A percentile compares a stretch with the other conserved stretches of the same genome.
Conservation (phyloP, 2,797 vertebrate genomes). For the Limosa lapponica region DNA sequence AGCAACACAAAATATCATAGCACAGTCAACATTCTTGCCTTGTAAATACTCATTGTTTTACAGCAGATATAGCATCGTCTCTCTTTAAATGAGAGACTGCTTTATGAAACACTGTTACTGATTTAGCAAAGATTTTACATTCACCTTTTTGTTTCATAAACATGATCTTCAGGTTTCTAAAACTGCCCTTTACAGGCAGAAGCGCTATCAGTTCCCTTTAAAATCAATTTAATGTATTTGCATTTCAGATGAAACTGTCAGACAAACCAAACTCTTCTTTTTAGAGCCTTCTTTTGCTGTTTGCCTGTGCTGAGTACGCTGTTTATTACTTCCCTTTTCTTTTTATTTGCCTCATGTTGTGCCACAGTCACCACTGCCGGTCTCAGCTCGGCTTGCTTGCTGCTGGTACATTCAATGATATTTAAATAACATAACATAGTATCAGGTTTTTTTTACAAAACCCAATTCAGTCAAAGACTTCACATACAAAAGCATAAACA, state of each 20-base stretch:
- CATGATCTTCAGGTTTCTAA: background rate
- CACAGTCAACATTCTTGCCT: background rate
- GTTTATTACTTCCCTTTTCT: background rate
- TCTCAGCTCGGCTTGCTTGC: background rate
- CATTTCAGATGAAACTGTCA: slow-evolving; percentile 14
- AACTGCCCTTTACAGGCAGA: background rate
- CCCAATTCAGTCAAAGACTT: background rate
- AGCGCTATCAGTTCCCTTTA: background rate
- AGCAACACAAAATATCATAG: background rate
- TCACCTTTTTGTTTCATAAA: slow-evolving; percentile 14
- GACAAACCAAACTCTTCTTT: background rate
- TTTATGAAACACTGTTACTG: background rate
- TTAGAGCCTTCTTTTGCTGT: background rate
- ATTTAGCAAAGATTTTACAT: background rate
- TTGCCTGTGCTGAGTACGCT: background rate
- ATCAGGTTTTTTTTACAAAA: background rate
- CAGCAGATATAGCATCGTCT: rapidly evolving
- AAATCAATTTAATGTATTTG: slow-evolving; percentile 24
- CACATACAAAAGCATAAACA: background rate
- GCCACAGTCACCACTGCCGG: background rate
- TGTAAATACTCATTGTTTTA: background rate
- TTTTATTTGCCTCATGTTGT: background rate
- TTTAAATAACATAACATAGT: background rate
- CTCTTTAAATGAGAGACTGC: background rate
- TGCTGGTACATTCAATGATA: background rate